Conservation (phyloP, 1,140 invertebrate species). For the Aphelenchoides besseyi region DNA sequence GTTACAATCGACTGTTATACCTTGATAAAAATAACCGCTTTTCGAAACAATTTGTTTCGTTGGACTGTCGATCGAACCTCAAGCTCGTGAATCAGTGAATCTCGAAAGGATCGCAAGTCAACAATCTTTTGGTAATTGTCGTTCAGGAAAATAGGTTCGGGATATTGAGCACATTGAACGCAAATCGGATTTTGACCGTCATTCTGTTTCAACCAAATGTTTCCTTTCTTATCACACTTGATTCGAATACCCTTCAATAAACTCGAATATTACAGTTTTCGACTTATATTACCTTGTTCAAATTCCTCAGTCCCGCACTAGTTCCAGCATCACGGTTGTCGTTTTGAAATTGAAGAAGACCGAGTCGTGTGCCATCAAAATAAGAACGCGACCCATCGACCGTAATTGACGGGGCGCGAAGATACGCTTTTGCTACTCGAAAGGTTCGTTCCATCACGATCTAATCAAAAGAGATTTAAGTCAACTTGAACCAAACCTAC, state of each 20-base stretch:
- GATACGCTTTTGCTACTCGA: slow-evolving; percentile 31
- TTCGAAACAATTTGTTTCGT: slow-evolving; percentile 22
- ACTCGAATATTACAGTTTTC: too few species aligned
- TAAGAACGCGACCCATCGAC: slow-evolving; percentile 22
- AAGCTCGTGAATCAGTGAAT: slow-evolving; percentile 22
- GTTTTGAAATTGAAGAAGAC: slow-evolving; percentile 23
- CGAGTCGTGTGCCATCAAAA: slow-evolving; percentile 26
- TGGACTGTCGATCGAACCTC: slow-evolving; percentile 12
- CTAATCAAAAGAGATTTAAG: neutral
- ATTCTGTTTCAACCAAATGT: slow-evolving; percentile 26
- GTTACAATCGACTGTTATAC: slow-evolving; percentile 13
- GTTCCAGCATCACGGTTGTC: slow-evolving; percentile 20
- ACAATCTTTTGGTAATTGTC: slow-evolving; percentile 19
- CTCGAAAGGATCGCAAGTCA: slow-evolving; percentile 23
- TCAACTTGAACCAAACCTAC: neutral
- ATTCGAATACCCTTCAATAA: slow-evolving; percentile 10
- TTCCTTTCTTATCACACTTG: slow-evolving; percentile 22
- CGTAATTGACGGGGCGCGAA: slow-evolving; percentile 17
- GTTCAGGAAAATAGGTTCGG: slow-evolving; percentile 26
- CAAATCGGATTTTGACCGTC: slow-evolving; percentile 16
- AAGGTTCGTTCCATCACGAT: slow-evolving; percentile 35
- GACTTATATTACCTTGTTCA: slow-evolving; percentile 19
- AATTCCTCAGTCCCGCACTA: slow-evolving; percentile 5
- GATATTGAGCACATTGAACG: slow-evolving; percentile 26
- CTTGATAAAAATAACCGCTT: slow-evolving; percentile 26